Evolutionary conservation across 2,888 invertebrate species (phyloP).

Genomic region (Agonopterix heracliana): DNA sequence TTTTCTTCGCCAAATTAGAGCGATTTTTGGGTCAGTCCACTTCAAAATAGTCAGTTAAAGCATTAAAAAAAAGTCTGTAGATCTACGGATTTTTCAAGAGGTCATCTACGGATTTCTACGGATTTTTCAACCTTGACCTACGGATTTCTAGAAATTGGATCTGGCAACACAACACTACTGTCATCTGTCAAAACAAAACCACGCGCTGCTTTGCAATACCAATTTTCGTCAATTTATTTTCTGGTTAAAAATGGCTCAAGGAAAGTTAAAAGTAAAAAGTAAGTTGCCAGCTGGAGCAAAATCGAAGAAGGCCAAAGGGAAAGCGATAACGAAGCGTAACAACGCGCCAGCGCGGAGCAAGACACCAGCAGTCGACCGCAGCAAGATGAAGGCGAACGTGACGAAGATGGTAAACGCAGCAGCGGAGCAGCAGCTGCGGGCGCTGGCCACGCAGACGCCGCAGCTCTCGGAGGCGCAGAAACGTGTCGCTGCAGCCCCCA

Average conservation of each 20-base stretch:
- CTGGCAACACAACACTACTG: no score
- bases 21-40: no score
- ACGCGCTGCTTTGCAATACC: neutral
- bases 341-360: slow-evolving; percentile 81
- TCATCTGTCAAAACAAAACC: no score
- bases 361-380: slow-evolving; percentile 73
- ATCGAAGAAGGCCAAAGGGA: slow-evolving; percentile 70
- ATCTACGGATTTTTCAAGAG: no score
- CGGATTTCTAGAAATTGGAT: no score
- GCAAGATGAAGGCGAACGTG: slow-evolving; percentile 80
- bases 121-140: no score
- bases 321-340: slow-evolving; percentile 74
- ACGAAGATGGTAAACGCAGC: slow-evolving; percentile 83
- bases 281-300: slow-evolving; percentile 76
- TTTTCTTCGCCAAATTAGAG: no score
- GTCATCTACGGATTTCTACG: no score
- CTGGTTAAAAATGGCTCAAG: slow-evolving; percentile 76
- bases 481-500: slow-evolving; percentile 56
- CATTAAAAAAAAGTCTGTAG: no score
- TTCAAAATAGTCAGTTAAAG: no score
- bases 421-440: slow-evolving; percentile 80
- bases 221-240: neutral
- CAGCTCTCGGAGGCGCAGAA: slow-evolving; percentile 69
- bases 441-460: slow-evolving; percentile 71
- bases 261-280: slow-evolving; percentile 80